Base-by-base conservation (phyloP, 2,888 invertebrate genomes). In the Litoditis marina region DNA sequence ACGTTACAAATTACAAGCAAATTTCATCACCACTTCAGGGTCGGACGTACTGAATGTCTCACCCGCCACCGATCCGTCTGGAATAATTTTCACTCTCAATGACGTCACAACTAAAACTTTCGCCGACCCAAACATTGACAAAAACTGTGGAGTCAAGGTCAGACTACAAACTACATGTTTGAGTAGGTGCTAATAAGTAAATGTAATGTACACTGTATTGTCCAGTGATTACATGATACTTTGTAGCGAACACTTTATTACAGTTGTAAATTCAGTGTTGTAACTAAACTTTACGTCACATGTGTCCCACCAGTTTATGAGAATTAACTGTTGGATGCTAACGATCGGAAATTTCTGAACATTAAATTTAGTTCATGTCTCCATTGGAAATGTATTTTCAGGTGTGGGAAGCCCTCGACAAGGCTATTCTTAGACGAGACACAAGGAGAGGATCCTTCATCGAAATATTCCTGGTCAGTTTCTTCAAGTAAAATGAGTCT, bases 341-440 rank as follows among this genome's bases (percentile, higher is more conserved):
- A 11, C 25, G 7, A 11, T 47, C n/a, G 7, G n/a, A 47, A 7
- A 47, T 19, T 47, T 11, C 19, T 19, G 47, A 47, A 47, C 11
- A 47, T 47, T 47, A n/a, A n/a, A n/a, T n/a, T n/a, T n/a, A n/a
- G n/a, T n/a, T n/a, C n/a, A n/a, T 5, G 44, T 8, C 25, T 44
- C 28, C 8, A 50, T 50, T 50, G 13, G 5, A 28, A 44, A 25
- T 49, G 7, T 7, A 19, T 11, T 22, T 56, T n/a, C 3, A 56
- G 50, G 56, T 68, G 2, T 73, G 71, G 69, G 57, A 67, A n/a
- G 75, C 75, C 8, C 55, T 75, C 46, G 63, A 69, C 34, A 51
- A 57, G 25, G 71, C 69, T 0, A 57, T 71, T 32, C 60, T 66
- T 53, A 30, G 51, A n/a, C 34, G 71, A 61, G 64, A 67, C 31